phyloP scores from a whole-genome alignment of 2,113 vertebrate genomes.

The Phalacrocorax aristotelis region DNA sequence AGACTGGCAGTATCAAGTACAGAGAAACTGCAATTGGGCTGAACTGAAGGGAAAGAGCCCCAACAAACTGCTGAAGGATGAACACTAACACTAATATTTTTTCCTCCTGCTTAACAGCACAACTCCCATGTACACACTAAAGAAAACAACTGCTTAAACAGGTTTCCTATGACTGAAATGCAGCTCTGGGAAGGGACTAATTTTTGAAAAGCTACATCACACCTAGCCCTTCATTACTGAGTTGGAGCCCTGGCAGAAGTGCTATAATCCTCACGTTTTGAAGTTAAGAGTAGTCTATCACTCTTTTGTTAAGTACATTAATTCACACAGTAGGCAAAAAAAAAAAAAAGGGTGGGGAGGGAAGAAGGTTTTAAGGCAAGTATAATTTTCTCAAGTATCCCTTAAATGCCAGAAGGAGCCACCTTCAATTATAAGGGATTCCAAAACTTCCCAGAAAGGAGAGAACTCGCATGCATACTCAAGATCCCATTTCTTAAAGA shows the following conservation, averaged over 20 bases:
- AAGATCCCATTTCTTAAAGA: background rate
- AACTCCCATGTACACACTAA: background rate
- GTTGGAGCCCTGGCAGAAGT: background rate
- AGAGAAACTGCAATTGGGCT: background rate
- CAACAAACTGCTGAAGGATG: background rate
- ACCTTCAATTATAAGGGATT: background rate
- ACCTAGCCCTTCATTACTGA: background rate
- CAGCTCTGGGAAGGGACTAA: background rate
- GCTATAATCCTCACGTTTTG: background rate
- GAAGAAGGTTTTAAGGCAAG: background rate
- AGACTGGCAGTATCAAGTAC: background rate
- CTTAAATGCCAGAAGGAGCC: background rate
- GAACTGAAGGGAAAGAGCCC: background rate
- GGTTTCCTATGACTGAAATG: background rate
- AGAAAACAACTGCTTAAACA: background rate
- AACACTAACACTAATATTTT: background rate
- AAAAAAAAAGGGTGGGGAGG: background rate
- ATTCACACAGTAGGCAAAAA: background rate
- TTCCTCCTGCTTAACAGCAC: background rate
- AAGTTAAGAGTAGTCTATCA: background rate
- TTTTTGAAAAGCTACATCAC: background rate
- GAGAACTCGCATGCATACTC: background rate
- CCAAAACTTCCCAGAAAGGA: background rate
- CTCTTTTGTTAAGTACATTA: background rate
- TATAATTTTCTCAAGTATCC: constrained; percentile 16